Evolutionary conservation across 2,113 vertebrate species (phyloP).

Genomic region (Pelobates fuscus): DNA sequence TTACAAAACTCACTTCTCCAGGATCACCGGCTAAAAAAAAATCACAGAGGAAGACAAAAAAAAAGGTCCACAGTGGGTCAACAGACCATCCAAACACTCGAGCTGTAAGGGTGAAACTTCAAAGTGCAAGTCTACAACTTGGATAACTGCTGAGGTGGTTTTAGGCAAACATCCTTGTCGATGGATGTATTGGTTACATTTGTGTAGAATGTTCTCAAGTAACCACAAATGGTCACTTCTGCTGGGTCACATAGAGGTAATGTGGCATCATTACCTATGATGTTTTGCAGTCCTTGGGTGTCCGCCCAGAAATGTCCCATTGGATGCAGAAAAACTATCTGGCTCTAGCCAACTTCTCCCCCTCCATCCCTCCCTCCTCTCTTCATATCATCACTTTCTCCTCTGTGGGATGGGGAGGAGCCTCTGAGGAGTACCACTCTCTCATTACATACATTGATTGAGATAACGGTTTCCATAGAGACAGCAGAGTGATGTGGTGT

Average conservation of each 20-base stretch:
- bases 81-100: conserved; percentile 42
- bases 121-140: conserved; percentile 24
- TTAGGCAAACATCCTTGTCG: conserved; percentile 14
- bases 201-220: conserved; percentile 27
- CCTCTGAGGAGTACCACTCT: conserved; percentile 42
- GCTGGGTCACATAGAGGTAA: conserved; percentile 23
- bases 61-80: conserved; percentile 40
- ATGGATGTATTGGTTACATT: not conserved
- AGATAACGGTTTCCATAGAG: conserved; percentile 48
- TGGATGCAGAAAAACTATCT: conserved; percentile 42
- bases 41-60: not conserved
- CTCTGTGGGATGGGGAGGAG: conserved; percentile 45
- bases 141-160: conserved; percentile 1
- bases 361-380: conserved; percentile 36
- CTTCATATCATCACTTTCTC: conserved; percentile 33
- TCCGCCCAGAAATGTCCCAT: conserved; percentile 37
- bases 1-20: conserved; percentile 14
- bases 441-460: conserved; percentile 41
- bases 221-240: conserved; percentile 37
- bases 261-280: conserved; percentile 21
- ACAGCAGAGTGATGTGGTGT: conserved; percentile 40
- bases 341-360: conserved; percentile 41
- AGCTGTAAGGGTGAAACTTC: not conserved
- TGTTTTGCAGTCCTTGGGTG: conserved; percentile 36
- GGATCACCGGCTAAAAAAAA: not conserved